Evolutionary conservation across 2,888 invertebrate genomes (phyloP).

Genomic region (Sminthurides aquaticus): DNA sequence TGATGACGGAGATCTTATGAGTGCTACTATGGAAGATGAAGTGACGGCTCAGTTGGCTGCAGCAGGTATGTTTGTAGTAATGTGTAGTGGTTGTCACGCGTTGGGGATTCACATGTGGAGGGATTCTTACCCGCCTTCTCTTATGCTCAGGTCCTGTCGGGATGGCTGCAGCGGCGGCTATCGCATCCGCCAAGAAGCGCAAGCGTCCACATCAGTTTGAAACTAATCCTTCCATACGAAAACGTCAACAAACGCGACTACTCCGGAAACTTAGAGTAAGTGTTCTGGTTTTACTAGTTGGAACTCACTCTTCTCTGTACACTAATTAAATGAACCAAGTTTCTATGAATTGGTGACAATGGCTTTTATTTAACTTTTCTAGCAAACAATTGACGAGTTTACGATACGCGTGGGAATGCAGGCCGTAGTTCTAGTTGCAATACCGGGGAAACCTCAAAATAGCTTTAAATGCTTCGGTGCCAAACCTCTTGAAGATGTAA

Average conservation of each 20-base stretch:
- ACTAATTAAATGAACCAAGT: too few species aligned
- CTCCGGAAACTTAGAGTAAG: constrained; percentile 71
- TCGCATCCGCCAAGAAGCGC: constrained; percentile 88
- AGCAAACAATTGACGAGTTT: constrained; percentile 94
- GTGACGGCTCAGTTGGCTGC: constrained; percentile 93
- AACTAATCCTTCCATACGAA: constrained; percentile 91
- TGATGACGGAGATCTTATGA: constrained; percentile 76
- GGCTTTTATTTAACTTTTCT: constrained; percentile 38
- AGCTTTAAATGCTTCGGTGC: constrained; percentile 95
- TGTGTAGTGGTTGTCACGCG: too few species aligned
- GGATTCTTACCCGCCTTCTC: constrained; percentile 10
- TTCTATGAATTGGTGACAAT: neutral
- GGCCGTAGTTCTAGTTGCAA: constrained; percentile 89
- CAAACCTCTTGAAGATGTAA: constrained; percentile 92
- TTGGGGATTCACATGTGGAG: too few species aligned
- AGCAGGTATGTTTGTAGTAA: constrained; percentile 69
- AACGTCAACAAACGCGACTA: constrained; percentile 88
- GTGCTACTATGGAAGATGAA: constrained; percentile 80
- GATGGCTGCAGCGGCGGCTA: constrained; percentile 93
- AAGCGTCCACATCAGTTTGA: constrained; percentile 93
- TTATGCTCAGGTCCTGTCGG: constrained; percentile 71
- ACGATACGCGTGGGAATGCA: constrained; percentile 95
- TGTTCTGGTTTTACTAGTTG: neutral
- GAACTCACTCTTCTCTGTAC: neutral
- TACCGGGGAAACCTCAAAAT: constrained; percentile 90